Conservation (phyloP, 2,888 invertebrate species). For the Leptinotarsa juncta region DNA sequence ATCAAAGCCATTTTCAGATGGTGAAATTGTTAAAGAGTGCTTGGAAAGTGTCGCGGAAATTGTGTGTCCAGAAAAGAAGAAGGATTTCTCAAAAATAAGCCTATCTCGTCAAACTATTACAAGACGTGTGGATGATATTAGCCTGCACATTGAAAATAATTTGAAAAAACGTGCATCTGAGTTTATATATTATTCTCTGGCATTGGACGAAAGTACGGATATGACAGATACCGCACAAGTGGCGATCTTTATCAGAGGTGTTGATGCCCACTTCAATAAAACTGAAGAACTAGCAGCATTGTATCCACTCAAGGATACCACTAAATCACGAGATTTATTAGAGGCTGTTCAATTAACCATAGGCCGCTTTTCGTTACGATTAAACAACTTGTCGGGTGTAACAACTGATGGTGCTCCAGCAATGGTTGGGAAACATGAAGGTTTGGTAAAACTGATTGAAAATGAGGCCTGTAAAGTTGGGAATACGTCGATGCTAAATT, state of each 20-base stretch:
- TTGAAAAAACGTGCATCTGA: slow-evolving; percentile 41
- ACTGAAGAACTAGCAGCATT: background rate
- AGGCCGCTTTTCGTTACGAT: slow-evolving; percentile 20
- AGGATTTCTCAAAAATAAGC: slow-evolving; percentile 49
- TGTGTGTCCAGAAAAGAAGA: slow-evolving; percentile 50
- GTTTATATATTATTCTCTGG: slow-evolving; percentile 49
- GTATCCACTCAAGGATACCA: slow-evolving; percentile 23
- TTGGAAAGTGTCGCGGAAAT: slow-evolving; percentile 50
- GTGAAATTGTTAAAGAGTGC: slow-evolving; percentile 52
- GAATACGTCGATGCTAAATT: slow-evolving; percentile 31
- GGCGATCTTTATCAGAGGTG: background rate
- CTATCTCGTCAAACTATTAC: slow-evolving; percentile 49
- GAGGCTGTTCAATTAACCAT: slow-evolving; percentile 30
- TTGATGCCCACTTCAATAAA: background rate
- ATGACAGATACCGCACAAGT: too few relatives aligned
- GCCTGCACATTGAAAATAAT: slow-evolving; percentile 41
- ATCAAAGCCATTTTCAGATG: slow-evolving; percentile 51
- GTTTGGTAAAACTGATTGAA: slow-evolving; percentile 21
- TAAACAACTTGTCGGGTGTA: slow-evolving; percentile 9
- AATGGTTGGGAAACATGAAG: slow-evolving; percentile 23
- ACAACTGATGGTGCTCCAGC: slow-evolving; percentile 15
- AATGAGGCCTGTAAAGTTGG: slow-evolving; percentile 29
- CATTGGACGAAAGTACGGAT: slow-evolving; percentile 18
- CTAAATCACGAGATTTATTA: slow-evolving; percentile 33
- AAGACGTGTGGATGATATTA: slow-evolving; percentile 44